Evolutionary conservation across 2,797 vertebrate species (phyloP).

Genomic region (Valencia hispanica): DNA sequence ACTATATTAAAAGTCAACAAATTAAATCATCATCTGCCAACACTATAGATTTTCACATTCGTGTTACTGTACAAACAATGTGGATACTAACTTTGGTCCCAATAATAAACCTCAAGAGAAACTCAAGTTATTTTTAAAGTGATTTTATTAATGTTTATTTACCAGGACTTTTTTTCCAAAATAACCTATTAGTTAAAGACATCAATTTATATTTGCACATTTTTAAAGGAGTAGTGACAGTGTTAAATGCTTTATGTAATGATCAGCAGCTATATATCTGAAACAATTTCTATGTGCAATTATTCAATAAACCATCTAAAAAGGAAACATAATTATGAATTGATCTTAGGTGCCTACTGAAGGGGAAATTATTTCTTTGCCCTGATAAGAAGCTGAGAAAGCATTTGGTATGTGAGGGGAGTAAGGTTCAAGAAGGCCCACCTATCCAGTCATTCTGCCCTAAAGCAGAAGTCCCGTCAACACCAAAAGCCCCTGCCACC

Average conservation of each 20-base stretch:
- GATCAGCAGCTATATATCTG: not conserved
- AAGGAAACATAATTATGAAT: not conserved
- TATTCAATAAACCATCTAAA: no score
- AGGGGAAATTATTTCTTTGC: slow-evolving; percentile 10
- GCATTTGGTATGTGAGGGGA: slow-evolving; percentile 35
- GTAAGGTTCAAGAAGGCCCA: slow-evolving; percentile 9
- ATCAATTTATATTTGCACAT: not conserved
- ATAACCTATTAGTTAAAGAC: not conserved
- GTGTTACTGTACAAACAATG: no score
- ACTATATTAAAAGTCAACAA: no score
- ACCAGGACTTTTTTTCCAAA: not conserved
- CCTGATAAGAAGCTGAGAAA: slow-evolving; percentile 36
- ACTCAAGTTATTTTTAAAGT: not conserved
- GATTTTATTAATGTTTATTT: not conserved
- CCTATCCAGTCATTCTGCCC: slow-evolving; percentile 42
- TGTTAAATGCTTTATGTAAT: not conserved
- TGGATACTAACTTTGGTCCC: not conserved
- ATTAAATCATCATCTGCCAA: no score
- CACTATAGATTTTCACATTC: no score
- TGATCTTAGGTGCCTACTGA: not conserved
- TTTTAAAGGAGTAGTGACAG: not conserved
- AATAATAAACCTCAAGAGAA: not conserved
- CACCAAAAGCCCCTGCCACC: slow-evolving; percentile 74
- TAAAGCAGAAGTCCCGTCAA: slow-evolving; percentile 43
- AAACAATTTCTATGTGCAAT: no score